phyloP scores from a whole-genome alignment of 2,888 invertebrate species.

The Timandra comae region DNA sequence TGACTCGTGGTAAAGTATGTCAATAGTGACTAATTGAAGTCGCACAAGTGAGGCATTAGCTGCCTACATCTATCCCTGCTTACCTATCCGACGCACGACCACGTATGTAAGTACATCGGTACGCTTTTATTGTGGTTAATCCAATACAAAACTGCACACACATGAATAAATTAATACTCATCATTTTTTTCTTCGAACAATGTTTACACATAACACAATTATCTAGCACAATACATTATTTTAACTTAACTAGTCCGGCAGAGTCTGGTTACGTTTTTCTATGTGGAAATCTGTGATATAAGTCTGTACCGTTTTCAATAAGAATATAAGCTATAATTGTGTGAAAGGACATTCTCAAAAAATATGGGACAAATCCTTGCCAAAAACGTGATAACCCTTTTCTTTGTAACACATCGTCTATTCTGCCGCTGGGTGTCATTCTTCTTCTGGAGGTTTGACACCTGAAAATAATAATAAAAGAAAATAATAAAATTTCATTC shows the following conservation, averaged over 20 bases:
- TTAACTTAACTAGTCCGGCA: too few species aligned
- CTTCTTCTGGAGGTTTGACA: constrained; percentile 11
- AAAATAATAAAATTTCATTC: too few species aligned
- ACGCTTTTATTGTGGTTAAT: constrained; percentile 42
- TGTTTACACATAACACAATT: background rate
- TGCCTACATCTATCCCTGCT: constrained; percentile 30
- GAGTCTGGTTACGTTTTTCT: background rate
- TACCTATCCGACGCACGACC: constrained; percentile 18
- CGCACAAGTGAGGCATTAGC: constrained; percentile 51
- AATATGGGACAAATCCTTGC: constrained; percentile 98
- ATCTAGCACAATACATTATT: background rate
- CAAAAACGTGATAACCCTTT: constrained; percentile 94
- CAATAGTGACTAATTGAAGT: constrained; percentile 64
- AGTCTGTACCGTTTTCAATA: constrained; percentile 88
- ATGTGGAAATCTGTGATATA: constrained; percentile 56
- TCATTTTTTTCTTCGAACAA: background rate
- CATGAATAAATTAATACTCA: constrained; percentile 4
- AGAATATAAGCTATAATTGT: constrained; percentile 95
- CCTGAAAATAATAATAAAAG: constrained; percentile 31
- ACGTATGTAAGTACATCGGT: constrained; percentile 25
- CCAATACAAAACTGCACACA: constrained; percentile 31
- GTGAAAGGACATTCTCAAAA: constrained; percentile 92
- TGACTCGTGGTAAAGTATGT: constrained; percentile 47
- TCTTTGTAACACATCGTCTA: constrained; percentile 81
- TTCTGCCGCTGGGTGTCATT: constrained; percentile 78